Evolutionary conservation across 1,140 invertebrate species (phyloP).

Genomic region (Propsilocerus akamusi): DNA sequence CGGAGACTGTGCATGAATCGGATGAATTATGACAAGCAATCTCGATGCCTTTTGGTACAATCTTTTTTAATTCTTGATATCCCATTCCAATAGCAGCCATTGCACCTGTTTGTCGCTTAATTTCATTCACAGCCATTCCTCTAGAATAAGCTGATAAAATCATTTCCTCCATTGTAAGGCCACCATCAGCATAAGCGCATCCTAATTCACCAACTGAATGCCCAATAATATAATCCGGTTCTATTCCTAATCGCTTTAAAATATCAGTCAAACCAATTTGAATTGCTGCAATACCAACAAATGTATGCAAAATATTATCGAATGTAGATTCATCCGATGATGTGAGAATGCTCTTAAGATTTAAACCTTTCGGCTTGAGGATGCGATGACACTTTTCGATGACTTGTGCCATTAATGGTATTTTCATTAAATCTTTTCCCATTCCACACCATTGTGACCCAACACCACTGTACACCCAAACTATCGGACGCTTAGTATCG

Average conservation of each 20-base stretch:
- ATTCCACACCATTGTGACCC: no score
- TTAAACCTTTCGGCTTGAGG: constrained; percentile 51
- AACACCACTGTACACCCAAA: constrained; percentile 84
- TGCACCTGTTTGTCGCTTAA: constrained; percentile 50
- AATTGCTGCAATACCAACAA: no score
- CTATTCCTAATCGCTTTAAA: constrained; percentile 47
- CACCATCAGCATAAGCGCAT: no score
- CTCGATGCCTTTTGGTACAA: no score
- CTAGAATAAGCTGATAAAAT: constrained; percentile 78
- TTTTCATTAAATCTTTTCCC: constrained; percentile 37
- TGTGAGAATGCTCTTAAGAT: constrained; percentile 63
- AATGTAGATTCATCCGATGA: constrained; percentile 50
- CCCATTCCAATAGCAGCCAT: constrained; percentile 68
- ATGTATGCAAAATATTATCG: constrained; percentile 70
- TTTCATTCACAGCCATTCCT: constrained; percentile 65
- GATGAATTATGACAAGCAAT: constrained; percentile 77
- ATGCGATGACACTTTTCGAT: constrained; percentile 52
- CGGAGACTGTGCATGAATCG: constrained; percentile 73
- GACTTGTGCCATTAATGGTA: constrained; percentile 51
- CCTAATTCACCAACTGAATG: constrained; percentile 75
- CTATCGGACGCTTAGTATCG: constrained; percentile 44
- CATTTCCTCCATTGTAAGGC: no score
- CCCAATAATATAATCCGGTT: constrained; percentile 66
- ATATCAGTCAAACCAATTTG: no score
- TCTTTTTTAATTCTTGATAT: constrained; percentile 32